Evolutionary conservation across 2,888 invertebrate genomes (phyloP), one percentile per base, ranked within the genome.

Genomic region (Seladonia tumulorum): DNA sequence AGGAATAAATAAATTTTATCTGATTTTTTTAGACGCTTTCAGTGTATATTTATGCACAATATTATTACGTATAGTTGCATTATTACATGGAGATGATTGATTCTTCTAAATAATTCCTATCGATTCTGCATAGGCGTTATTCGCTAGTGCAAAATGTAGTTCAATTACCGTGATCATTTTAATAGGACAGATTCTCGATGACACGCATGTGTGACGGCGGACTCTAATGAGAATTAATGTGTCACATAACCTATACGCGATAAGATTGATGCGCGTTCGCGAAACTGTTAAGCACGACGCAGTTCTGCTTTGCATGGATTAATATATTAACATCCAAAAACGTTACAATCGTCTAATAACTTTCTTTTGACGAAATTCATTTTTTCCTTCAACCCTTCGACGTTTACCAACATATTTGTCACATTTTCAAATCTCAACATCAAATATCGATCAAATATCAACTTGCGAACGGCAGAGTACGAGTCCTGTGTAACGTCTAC

Each of bases 141-240:
- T 60, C 60, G 60, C 14, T 25, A 60, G 60, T 14, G 60, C 60
- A 25, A 25, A 25, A 60, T 60, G 25, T 25, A 60, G 60, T 60
- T 60, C 25, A 60, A 60, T 60, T 60, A 60, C 60, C 60, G 25
- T 25, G 60, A 60, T 60, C 60, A 60, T 60, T 60, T 60, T 60
- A 60, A 60, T 60, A 60, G 60, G 60, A 60, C 60, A 25, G 60
- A 25, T 60, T 60, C 60, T 25, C 60, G 60, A 60, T 60, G 60
- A 60, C 60, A 60, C 60, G 60, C 60, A 25, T 25, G 60, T 25
- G 60, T 60, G 60, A 60, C 25, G 25, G 60, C 60, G 60, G 60
- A 25, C 60, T 60, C 25, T 60, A 60, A 60, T 60, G 60, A 60
- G 60, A 60, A 60, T 60, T 60, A 60, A 60, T 60, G 60, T 16